phyloP scores from a whole-genome alignment of 1,140 invertebrate genomes.

The Papilio helenus region DNA sequence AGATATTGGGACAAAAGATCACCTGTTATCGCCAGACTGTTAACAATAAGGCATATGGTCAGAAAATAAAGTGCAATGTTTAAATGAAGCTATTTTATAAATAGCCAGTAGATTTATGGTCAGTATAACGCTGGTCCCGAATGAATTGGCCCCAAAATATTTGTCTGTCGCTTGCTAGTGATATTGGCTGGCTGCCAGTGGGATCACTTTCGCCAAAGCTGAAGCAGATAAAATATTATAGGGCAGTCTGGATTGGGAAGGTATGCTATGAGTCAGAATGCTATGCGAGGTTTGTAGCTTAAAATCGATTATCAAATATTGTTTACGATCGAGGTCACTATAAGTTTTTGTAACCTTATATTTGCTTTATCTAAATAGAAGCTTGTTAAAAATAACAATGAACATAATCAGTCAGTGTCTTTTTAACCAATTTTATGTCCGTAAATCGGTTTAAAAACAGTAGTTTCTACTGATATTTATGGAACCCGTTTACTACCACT shows the following conservation, averaged over 20 bases:
- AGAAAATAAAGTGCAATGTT: slow-evolving; percentile 54
- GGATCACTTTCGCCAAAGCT: slow-evolving; percentile 73
- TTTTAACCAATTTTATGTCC: background rate
- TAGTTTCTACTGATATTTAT: slow-evolving; percentile 22
- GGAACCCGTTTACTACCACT: slow-evolving; percentile 14
- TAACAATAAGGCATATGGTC: background rate
- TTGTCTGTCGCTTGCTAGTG: slow-evolving; percentile 67
- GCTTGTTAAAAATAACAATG: background rate
- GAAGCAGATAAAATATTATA: slow-evolving; percentile 40
- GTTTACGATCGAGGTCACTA: background rate
- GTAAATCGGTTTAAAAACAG: background rate
- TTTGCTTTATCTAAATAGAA: background rate
- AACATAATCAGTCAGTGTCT: background rate
- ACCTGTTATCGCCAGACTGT: background rate
- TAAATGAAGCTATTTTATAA: slow-evolving; percentile 56
- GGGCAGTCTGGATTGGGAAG: slow-evolving; percentile 38
- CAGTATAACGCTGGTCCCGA: slow-evolving; percentile 49
- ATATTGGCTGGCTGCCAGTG: slow-evolving; percentile 66
- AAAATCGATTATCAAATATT: background rate
- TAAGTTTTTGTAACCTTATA: background rate
- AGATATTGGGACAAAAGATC: background rate
- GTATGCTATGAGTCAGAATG: slow-evolving; percentile 42
- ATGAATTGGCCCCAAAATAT: slow-evolving; percentile 76
- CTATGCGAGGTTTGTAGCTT: slow-evolving; percentile 29
- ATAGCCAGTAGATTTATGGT: slow-evolving; percentile 60